Percentiles rank a stretch among this genome's conserved stretches.
Conservation (phyloP, 30 jellyfish, hydroid and myxozoan genomes). For the Nemopilema nomurai region DNA sequence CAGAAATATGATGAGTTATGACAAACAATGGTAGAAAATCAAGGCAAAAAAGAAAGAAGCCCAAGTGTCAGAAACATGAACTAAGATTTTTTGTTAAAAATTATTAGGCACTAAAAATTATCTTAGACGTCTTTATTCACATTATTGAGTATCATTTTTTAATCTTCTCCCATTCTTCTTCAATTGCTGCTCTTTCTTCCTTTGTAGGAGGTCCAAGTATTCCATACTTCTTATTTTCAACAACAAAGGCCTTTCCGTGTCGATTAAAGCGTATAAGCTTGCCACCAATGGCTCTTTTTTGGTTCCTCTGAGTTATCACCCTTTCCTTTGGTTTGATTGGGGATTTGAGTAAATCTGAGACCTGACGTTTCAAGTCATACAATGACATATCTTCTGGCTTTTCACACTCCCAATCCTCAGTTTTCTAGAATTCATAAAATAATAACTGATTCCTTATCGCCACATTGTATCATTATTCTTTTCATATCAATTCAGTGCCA, state of each 20-base stretch:
- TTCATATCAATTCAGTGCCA: no score
- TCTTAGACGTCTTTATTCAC: no score
- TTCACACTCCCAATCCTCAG: conserved; percentile 89
- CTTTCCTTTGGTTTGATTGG: background rate
- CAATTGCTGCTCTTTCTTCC: conserved; percentile 42
- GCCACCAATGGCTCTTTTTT: conserved; percentile 60
- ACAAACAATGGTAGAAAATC: no score
- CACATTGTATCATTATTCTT: no score
- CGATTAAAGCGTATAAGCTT: conserved; percentile 74
- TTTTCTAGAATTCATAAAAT: conserved; percentile 81
- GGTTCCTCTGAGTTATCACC: conserved; percentile 7
- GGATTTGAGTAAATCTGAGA: conserved; percentile 17
- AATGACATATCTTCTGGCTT: conserved; percentile 40
- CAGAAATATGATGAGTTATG: no score
- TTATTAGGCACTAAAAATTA: no score
- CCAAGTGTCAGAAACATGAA: no score
- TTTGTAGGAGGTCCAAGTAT: conserved; percentile 70
- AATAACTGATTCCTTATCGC: no score
- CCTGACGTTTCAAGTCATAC: conserved; percentile 27
- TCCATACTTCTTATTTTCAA: conserved; percentile 68
- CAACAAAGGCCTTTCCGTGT: conserved; percentile 83
- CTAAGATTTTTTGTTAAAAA: no score
- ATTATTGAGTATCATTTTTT: conserved; percentile 1
- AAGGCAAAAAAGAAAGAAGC: no score
- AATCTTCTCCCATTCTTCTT: conserved; percentile 70